Evolutionary conservation across 2,113 vertebrate genomes (phyloP).

Genomic region (Rhabdornis inornatus): DNA sequence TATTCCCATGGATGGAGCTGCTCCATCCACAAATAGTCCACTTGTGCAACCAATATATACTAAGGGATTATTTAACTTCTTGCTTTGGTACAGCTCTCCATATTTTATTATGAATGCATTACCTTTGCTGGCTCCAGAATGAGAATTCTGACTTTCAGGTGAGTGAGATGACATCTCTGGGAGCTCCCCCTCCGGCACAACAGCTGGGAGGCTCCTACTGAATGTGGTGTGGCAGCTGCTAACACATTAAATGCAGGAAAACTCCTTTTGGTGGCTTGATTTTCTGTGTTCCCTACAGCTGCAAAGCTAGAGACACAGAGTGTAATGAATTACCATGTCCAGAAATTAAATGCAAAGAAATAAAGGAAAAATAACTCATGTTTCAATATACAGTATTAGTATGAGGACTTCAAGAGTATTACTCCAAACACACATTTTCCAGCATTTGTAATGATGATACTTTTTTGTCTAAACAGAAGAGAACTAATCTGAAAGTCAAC

Average conservation of each 20-base stretch:
- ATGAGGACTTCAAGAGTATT: not conserved
- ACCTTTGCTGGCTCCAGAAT: not conserved
- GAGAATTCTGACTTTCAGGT: not conserved
- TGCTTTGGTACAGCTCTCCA: not conserved
- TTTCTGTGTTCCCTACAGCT: not conserved
- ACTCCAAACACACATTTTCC: not conserved
- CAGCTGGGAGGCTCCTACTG: not conserved
- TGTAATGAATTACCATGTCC: not conserved
- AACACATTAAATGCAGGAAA: not conserved
- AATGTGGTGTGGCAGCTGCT: not conserved
- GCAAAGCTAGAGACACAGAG: not conserved
- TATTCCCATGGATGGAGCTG: not conserved
- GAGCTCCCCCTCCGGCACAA: not conserved
- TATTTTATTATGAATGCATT: not conserved
- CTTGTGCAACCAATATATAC: not conserved
- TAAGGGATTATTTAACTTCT: not conserved
- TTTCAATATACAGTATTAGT: not conserved
- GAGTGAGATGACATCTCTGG: not conserved
- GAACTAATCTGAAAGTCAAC: not conserved
- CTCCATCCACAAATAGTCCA: accelerated
- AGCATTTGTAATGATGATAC: not conserved
- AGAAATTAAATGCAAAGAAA: not conserved
- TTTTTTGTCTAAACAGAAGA: not conserved
- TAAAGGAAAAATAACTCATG: not conserved
- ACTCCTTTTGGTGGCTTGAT: not conserved